Evolutionary conservation across 2,888 invertebrate species (phyloP).

Genomic region (Pachliopta kotzebuea): DNA sequence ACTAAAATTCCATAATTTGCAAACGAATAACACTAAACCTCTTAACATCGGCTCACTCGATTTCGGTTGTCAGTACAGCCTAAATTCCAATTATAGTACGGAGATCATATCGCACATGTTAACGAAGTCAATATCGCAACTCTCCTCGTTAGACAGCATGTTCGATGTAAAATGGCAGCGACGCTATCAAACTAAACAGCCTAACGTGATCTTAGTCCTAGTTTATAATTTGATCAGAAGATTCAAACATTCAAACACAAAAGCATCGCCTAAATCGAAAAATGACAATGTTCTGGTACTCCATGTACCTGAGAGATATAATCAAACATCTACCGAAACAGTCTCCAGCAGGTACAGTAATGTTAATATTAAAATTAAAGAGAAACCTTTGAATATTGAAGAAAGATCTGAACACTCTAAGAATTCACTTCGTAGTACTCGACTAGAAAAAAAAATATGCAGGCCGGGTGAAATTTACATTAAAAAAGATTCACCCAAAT

Average conservation of each 20-base stretch:
- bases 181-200: constrained; percentile 34
- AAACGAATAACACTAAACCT: constrained; percentile 2
- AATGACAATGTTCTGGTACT: constrained; percentile 45
- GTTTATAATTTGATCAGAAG: constrained; percentile 43
- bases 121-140: constrained; percentile 43
- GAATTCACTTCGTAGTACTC: constrained; percentile 31
- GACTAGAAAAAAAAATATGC: constrained; percentile 28
- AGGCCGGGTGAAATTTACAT: constrained; percentile 29
- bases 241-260: constrained; percentile 40
- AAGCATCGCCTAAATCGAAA: constrained; percentile 34
- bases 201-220: constrained; percentile 40
- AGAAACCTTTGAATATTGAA: constrained; percentile 30
- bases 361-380: constrained; percentile 3
- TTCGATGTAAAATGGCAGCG: constrained; percentile 37
- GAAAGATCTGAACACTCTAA: constrained; percentile 32
- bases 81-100: constrained; percentile 48
- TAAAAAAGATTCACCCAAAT: constrained; percentile 26
- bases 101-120: constrained; percentile 50
- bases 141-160: constrained; percentile 40
- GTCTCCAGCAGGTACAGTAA: constrained; percentile 9
- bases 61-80: constrained; percentile 48
- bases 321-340: constrained; percentile 12
- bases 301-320: constrained; percentile 32
- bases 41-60: constrained; percentile 30
- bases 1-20: neutral